Base-by-base conservation (phyloP, 2,888 invertebrate genomes). In the Abscondita cerata region DNA sequence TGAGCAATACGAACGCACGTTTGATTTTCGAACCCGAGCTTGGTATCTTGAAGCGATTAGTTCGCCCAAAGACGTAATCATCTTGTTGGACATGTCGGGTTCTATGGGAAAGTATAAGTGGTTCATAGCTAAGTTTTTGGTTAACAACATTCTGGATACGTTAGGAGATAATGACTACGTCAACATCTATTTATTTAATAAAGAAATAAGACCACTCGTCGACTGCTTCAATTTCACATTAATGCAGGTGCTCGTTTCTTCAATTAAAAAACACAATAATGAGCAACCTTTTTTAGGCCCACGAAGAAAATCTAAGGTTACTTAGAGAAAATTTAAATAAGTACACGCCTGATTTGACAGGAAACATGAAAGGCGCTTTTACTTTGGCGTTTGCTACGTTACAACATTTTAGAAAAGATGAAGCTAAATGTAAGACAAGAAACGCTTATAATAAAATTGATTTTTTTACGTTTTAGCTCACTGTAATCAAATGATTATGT, bases 31-130 rank as follows among this genome's bases (percentile, higher is more conserved):
- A 48, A 90, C 95, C 25, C 87, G 96, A 72, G 92, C 93, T 48
- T 98, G 98, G 98, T 99, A 96, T 80, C 95, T 98, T 78, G 95
- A 97, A 82, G 97, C 97, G 2, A 97, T 98, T 50, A 93, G 96
- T 11, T 96, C 96, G 78, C 96, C 98, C 1, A 99, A 99, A 83
- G 98, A 99, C 81, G 83, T 95, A 65, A 80, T 90, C 15, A 87
- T 90, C 48, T 79, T 90, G 62, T 74, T 90, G 59, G 90, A 90
- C 73, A 80, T 82, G 53, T 87, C 88, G 61, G 90, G 90, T 8
- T 88, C 88, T 6, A 89, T 89, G 87, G 83, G 83, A 19, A 78
- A 78, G 5, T 82, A 86, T 74, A 84, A 89, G 72, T 87, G 90
- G 70, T 91, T 95, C 79, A 96, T 97, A 66, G 95, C 96, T 53